A percentile compares a stretch with the other conserved stretches of the same genome.
Conservation (phyloP, 2,888 invertebrate genomes). For the Arenicola marina region DNA sequence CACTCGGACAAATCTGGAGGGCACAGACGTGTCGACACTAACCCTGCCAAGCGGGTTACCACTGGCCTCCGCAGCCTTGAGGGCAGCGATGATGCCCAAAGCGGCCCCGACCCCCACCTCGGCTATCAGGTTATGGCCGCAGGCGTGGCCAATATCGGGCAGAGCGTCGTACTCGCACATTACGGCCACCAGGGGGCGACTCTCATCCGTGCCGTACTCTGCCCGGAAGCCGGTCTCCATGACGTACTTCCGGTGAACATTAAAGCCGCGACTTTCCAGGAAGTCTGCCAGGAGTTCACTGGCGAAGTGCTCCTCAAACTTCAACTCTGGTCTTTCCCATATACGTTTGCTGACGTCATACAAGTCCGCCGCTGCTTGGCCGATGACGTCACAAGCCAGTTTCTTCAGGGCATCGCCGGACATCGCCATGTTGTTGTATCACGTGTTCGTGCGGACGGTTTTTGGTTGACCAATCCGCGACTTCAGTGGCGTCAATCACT, state of each 20-base stretch:
- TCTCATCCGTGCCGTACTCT: neutral
- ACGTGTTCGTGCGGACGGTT: too few species aligned
- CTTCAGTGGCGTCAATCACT: too few species aligned
- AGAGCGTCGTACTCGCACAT: slow-evolving; percentile 58
- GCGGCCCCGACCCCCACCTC: slow-evolving; percentile 29
- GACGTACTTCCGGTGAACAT: slow-evolving; percentile 26
- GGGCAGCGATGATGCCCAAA: slow-evolving; percentile 28
- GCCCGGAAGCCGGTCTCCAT: slow-evolving; percentile 14
- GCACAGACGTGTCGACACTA: too few species aligned
- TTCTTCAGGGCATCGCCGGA: slow-evolving; percentile 11
- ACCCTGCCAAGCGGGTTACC: slow-evolving; percentile 21
- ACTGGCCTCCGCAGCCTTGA: slow-evolving; percentile 7
- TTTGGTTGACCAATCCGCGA: too few species aligned
- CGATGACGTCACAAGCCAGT: slow-evolving; percentile 17
- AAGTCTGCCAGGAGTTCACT: slow-evolving; percentile 36
- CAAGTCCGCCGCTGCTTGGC: slow-evolving; percentile 27
- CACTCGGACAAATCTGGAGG: too few species aligned
- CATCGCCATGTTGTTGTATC: too few species aligned
- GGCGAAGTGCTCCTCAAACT: slow-evolving; percentile 42
- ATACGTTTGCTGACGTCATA: slow-evolving; percentile 42
- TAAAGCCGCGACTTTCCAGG: slow-evolving; percentile 38
- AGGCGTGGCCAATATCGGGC: slow-evolving; percentile 32
- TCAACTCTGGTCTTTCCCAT: slow-evolving; percentile 49
- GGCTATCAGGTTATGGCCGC: slow-evolving; percentile 34
- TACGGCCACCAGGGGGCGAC: too few species aligned